Evolutionary conservation across 2,888 invertebrate genomes (phyloP).

Genomic region (Ischnus inquisitorius): DNA sequence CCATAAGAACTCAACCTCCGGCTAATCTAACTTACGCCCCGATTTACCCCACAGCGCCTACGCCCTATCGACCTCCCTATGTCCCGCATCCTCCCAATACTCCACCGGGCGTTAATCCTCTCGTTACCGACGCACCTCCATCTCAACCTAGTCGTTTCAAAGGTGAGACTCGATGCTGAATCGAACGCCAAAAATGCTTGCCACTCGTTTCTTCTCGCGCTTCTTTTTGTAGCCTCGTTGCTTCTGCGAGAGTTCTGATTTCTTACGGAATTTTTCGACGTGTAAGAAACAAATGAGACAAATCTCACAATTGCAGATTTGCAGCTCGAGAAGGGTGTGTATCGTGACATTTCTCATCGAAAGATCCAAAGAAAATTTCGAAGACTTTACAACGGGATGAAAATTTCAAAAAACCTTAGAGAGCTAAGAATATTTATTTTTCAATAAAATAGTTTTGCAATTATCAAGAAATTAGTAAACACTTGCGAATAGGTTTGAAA

Average conservation of each 20-base stretch:
- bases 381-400: too few species aligned
- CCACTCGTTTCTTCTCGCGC: constrained; percentile 30
- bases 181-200: constrained; percentile 6
- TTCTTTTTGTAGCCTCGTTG: constrained; percentile 48
- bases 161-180: constrained; percentile 78
- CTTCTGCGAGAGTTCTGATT: constrained; percentile 7
- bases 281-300: not conserved
- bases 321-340: too few species aligned
- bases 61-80: constrained; percentile 71
- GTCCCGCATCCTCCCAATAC: constrained; percentile 75
- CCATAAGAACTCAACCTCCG: constrained; percentile 76
- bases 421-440: too few species aligned
- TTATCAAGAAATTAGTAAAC: too few species aligned
- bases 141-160: constrained; percentile 67
- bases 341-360: too few species aligned
- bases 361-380: too few species aligned
- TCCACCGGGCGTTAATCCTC: constrained; percentile 78
- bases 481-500: too few species aligned
- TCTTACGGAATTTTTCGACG: not conserved
- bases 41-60: constrained; percentile 77
- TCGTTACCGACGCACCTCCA: constrained; percentile 70
- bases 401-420: too few species aligned
- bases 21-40: constrained; percentile 83
- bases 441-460: too few species aligned
- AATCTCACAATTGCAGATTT: too few species aligned